Percentiles rank a stretch among this genome's conserved stretches.
Evolutionary conservation across 1,140 invertebrate genomes (phyloP).

Genomic region (Pseudomyrmex pallidus): DNA sequence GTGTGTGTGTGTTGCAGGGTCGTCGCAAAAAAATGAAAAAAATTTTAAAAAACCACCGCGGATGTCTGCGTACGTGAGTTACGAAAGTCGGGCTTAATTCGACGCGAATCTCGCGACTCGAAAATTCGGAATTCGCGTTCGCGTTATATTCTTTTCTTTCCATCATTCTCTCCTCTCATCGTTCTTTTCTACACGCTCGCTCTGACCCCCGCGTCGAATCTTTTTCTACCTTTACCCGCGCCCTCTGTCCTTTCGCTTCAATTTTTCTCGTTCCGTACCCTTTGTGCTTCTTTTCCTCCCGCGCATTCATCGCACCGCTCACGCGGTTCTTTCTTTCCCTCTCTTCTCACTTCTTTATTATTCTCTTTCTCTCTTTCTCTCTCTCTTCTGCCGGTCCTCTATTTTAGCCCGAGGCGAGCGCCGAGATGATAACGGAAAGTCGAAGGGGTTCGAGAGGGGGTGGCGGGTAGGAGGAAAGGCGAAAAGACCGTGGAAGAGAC

Average conservation of each 20-base stretch:
- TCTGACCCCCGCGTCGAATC: constrained; percentile 21
- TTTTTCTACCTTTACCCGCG: too few species aligned
- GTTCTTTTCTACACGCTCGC: constrained; percentile 28
- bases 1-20: not conserved
- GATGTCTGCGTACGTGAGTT: constrained; percentile 32
- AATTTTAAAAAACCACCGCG: constrained; percentile 4
- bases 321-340: constrained; percentile 23
- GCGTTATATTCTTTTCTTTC: constrained; percentile 5
- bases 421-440: constrained; percentile 66
- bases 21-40: not conserved
- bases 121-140: constrained; percentile 30
- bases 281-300: constrained; percentile 15
- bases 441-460: constrained; percentile 17
- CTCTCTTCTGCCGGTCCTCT: constrained; percentile 40
- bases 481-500: constrained; percentile 34
- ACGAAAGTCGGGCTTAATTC: constrained; percentile 59
- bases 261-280: constrained; percentile 32
- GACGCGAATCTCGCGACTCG: constrained; percentile 69
- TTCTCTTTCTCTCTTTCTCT: constrained; percentile 63
- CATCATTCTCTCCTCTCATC: constrained; percentile 3
- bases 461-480: constrained; percentile 30
- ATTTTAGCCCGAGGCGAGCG: constrained; percentile 76
- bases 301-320: constrained; percentile 22
- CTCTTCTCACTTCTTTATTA: constrained; percentile 38
- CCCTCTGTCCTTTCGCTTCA: constrained; percentile 15